Evolutionary conservation across 2,113 vertebrate genomes (phyloP), one percentile per base, ranked within the genome.

Genomic region (Rhea americana): DNA sequence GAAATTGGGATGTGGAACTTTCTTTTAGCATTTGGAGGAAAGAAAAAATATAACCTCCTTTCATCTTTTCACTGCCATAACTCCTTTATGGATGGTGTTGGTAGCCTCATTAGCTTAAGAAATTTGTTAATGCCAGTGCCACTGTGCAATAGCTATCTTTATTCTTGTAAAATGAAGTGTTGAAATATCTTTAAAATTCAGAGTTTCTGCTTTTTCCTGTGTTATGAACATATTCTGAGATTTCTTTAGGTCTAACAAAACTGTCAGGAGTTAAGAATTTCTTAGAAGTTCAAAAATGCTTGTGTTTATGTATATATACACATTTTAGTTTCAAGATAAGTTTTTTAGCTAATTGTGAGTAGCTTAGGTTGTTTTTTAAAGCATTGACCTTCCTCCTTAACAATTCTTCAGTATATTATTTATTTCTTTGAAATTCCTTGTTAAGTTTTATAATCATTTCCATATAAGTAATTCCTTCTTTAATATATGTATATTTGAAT

Each of bases 21-120:
- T 66, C 10, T 20, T 90, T 90, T 25, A 55, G 25, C 74, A 41
- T 24, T n/a, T 74, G 55, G 47, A 47, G 9, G 79, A 25, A 85
- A 90, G 19, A 58, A 84, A 93, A 51, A 6, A 0, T 47, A 21
- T 39, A 86, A 48, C 2, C 25, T 62, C 26, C 39, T 93, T 95
- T 93, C 62, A 84, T 84, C 56, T 93, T 91, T 80, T 68, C 32
- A 59, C 24, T 78, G 30, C 10, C 9, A 5, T 28, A 59, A 28
- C 1, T 68, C 24, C 28, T 74, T 84, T 75, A 59, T 0, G 13
- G 66, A 71, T 75, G 28, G 9, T 56, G 21, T 75, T 77, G 35
- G 82, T 82, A 83, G n/a, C 35, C 61, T 93, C 80, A 90, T 90
- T 86, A 95, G 14, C 37, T 90, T 18, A 78, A 90, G 43, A 74